These are phyloP conservation scores for Percopsis transmontana DNA, from an alignment of 2,113 vertebrate species.

Conservation along the genomic window DNA sequence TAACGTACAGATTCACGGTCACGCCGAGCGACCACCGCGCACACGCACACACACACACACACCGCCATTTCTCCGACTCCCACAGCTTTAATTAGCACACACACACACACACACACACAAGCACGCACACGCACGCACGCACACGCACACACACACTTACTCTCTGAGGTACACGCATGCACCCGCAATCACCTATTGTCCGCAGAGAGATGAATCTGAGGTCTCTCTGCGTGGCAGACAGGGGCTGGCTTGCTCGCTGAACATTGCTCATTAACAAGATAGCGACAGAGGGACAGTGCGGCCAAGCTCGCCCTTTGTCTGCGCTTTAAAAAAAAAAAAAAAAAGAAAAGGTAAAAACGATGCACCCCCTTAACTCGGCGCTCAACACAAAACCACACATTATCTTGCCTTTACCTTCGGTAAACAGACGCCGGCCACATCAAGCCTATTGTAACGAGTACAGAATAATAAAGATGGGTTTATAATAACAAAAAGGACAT, in stretches of 20 bases:
- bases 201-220: slow-evolving; percentile 78
- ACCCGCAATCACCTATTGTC: slow-evolving; percentile 75
- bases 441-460: slow-evolving; percentile 64
- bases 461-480: slow-evolving; percentile 67
- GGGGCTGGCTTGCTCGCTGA: slow-evolving; percentile 66
- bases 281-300: slow-evolving; percentile 73
- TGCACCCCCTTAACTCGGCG: slow-evolving; percentile 63
- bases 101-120: neutral
- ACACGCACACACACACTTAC: slow-evolving; percentile 61
- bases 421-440: slow-evolving; percentile 56
- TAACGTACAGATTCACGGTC: slow-evolving; percentile 80
- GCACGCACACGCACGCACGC: neutral
- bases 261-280: slow-evolving; percentile 78
- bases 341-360: neutral
- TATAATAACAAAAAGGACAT: slow-evolving; percentile 64
- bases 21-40: slow-evolving; percentile 71
- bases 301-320: slow-evolving; percentile 76
- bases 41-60: slow-evolving; percentile 25
- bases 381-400: slow-evolving; percentile 69
- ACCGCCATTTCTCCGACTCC: slow-evolving; percentile 63
- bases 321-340: slow-evolving; percentile 59
- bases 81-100: slow-evolving; percentile 72
- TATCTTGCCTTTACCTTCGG: slow-evolving; percentile 71
- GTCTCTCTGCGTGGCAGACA: slow-evolving; percentile 76
- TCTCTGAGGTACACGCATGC: slow-evolving; percentile 30